Evolutionary conservation across 2,113 vertebrate species (phyloP).

Genomic region (Apodemus sylvaticus): DNA sequence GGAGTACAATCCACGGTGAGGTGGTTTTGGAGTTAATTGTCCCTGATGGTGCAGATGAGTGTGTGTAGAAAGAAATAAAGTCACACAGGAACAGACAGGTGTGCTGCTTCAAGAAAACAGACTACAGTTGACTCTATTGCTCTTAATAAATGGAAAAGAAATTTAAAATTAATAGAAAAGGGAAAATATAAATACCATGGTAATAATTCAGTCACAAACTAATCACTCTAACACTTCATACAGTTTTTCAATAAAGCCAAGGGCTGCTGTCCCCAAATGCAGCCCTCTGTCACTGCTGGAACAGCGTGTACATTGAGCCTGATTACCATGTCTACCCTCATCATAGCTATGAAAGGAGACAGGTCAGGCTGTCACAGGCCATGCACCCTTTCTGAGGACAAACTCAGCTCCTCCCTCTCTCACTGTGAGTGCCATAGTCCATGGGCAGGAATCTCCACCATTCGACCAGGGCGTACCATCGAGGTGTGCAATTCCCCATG

Average conservation of each 20-base stretch:
- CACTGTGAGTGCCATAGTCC: constrained; percentile 38
- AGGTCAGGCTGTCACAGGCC: constrained; percentile 35
- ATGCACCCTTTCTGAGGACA: background rate
- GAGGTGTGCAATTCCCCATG: background rate
- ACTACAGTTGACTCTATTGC: background rate
- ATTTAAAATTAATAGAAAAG: background rate
- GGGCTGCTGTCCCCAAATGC: background rate
- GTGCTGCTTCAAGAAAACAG: background rate
- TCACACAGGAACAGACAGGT: background rate
- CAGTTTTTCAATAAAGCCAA: background rate
- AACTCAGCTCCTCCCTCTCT: background rate
- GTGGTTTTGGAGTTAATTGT: background rate
- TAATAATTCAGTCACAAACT: background rate
- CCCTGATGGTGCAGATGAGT: background rate
- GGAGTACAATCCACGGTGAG: background rate
- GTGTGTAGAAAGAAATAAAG: background rate
- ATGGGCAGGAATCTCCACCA: constrained; percentile 35
- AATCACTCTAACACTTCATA: background rate
- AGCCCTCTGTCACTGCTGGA: constrained; percentile 47
- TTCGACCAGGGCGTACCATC: background rate
- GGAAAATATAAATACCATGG: background rate
- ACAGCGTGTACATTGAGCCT: constrained; percentile 71
- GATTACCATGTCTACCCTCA: constrained; percentile 66
- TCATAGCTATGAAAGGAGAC: constrained; percentile 70
- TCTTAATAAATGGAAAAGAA: background rate